phyloP scores from a whole-genome alignment of 2,113 vertebrate genomes.

The Ceratotherium simum region DNA sequence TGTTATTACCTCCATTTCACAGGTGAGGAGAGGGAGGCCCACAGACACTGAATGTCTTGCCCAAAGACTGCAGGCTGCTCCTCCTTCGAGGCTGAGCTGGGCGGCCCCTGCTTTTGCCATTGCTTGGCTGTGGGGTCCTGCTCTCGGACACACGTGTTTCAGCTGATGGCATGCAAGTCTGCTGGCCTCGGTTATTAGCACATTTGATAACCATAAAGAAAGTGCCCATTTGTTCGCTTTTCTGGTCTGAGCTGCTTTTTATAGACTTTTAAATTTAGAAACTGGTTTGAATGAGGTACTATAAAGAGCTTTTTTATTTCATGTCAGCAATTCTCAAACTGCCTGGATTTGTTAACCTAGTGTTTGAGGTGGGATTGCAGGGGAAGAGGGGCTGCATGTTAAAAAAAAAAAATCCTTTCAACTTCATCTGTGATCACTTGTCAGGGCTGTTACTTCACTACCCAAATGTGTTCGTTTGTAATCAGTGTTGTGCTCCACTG shows the following conservation, averaged over 20 bases:
- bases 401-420: background rate
- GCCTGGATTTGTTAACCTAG: constrained; percentile 15
- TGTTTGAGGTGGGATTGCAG: background rate
- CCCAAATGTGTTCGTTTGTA: background rate
- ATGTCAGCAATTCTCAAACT: background rate
- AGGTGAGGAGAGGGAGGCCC: background rate
- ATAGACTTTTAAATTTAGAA: background rate
- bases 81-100: background rate
- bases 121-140: background rate
- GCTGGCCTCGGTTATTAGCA: background rate
- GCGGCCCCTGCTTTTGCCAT: background rate
- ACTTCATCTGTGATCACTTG: constrained; percentile 1
- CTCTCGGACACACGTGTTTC: background rate
- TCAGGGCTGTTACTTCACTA: background rate
- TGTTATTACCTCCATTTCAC: background rate
- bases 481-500: background rate
- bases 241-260: background rate
- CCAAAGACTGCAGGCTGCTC: background rate
- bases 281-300: background rate
- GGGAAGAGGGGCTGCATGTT: background rate
- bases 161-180: background rate
- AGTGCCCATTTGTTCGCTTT: background rate
- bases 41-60: background rate
- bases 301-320: background rate
- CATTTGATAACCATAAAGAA: background rate